Percentiles rank a stretch among this genome's conserved stretches.
Conservation (phyloP, 2,797 vertebrate genomes). For the Myotis daubentonii region DNA sequence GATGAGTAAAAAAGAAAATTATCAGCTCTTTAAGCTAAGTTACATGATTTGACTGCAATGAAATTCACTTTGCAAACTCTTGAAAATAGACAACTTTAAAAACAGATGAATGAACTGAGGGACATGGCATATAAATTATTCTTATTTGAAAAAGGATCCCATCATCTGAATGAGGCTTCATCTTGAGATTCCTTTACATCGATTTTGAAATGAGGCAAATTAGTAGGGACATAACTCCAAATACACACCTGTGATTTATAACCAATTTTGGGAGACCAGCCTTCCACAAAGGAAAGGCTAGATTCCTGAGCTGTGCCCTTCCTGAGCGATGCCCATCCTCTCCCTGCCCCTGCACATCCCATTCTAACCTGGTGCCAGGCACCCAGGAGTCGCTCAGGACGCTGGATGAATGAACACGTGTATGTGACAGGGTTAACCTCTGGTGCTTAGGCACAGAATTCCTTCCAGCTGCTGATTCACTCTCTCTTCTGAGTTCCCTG, state of each 20-base stretch:
- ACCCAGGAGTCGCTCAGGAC: not conserved
- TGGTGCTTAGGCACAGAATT: not conserved
- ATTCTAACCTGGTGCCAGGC: not conserved
- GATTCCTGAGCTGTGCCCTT: not conserved
- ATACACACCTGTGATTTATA: not conserved
- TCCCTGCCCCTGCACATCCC: not conserved
- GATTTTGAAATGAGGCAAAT: slow-evolving; percentile 26
- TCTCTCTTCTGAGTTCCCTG: not conserved
- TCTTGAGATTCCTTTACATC: slow-evolving; percentile 22
- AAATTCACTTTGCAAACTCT: not conserved
- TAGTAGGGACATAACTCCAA: not conserved
- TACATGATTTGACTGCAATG: not conserved
- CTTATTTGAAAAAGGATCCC: slow-evolving; percentile 14
- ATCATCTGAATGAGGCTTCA: slow-evolving; percentile 13
- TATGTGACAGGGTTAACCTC: not conserved
- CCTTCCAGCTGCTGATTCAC: slow-evolving; percentile 48
- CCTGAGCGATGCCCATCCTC: not conserved
- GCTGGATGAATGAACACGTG: not conserved
- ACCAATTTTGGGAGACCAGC: not conserved
- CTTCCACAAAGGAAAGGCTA: not conserved
- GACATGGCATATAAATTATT: not conserved
- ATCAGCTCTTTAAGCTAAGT: not conserved
- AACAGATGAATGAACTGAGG: not conserved
- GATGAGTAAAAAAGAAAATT: not conserved
- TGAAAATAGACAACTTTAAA: slow-evolving; percentile 23